These are phyloP conservation scores for Amblyopsis hoosieri DNA, from an alignment of 2,797 vertebrate genomes.

Conservation along the genomic window DNA sequence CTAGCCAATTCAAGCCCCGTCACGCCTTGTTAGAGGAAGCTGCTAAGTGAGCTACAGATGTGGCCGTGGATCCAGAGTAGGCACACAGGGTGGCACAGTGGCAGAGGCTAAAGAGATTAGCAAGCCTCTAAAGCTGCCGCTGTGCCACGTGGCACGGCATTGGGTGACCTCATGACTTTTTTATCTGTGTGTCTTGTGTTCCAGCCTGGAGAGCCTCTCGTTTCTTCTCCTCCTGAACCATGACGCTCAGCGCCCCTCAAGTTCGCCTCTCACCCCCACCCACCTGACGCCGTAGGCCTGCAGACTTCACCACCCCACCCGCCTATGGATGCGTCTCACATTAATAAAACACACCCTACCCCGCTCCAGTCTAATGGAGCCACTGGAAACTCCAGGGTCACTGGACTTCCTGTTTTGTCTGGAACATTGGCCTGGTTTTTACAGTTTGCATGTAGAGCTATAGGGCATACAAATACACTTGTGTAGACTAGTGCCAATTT, in stretches of 20 bases:
- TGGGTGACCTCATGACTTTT: slow-evolving; percentile 52
- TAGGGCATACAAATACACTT: slow-evolving; percentile 36
- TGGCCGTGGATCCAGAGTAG: slow-evolving; percentile 41
- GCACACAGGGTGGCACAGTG: slow-evolving; percentile 49
- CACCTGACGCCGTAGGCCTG: slow-evolving; percentile 19
- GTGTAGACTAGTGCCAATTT: slow-evolving; percentile 42
- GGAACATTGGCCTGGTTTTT: slow-evolving; percentile 69
- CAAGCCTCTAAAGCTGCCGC: slow-evolving; percentile 13
- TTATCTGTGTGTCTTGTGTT: slow-evolving; percentile 46
- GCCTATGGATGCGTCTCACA: not conserved
- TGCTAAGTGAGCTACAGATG: slow-evolving; percentile 65
- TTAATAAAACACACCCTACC: not conserved
- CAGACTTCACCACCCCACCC: slow-evolving; percentile 19
- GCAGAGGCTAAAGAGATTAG: slow-evolving; percentile 17
- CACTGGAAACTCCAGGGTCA: slow-evolving; percentile 49
- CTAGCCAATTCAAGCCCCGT: slow-evolving; percentile 50
- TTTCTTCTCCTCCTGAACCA: slow-evolving; percentile 30
- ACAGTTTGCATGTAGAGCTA: slow-evolving; percentile 60
- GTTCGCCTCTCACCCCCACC: not conserved
- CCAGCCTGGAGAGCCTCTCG: slow-evolving; percentile 56
- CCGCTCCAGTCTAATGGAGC: slow-evolving; percentile 35
- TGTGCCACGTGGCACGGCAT: slow-evolving; percentile 22
- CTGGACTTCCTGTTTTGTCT: slow-evolving; percentile 39
- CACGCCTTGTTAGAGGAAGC: slow-evolving; percentile 59
- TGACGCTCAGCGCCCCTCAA: slow-evolving; percentile 32